Conservation (phyloP, 2,888 invertebrate genomes). For the Apamea sordens region DNA sequence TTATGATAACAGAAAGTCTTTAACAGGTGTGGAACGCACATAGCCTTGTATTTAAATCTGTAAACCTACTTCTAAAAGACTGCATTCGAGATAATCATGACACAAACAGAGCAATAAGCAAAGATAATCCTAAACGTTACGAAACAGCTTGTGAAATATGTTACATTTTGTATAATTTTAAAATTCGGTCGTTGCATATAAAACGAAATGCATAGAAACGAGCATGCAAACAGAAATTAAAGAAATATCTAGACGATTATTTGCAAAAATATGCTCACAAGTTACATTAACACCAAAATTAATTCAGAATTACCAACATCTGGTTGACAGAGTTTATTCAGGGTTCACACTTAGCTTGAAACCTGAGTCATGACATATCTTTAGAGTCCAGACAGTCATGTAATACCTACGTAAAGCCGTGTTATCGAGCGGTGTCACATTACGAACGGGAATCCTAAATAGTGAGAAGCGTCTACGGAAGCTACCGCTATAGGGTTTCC, state of each 20-base stretch:
- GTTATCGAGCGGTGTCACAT: constrained; percentile 64
- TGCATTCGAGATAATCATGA: constrained; percentile 24
- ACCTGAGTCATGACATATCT: constrained; percentile 60
- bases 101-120: constrained; percentile 40
- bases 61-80: constrained; percentile 46
- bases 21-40: constrained; percentile 32
- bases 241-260: constrained; percentile 20
- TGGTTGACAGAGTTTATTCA: constrained; percentile 54
- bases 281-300: constrained; percentile 35
- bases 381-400: constrained; percentile 52
- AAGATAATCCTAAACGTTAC: constrained; percentile 39
- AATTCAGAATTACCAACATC: constrained; percentile 52
- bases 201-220: constrained; percentile 61
- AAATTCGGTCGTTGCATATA: constrained; percentile 52
- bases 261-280: constrained; percentile 24
- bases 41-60: constrained; percentile 55
- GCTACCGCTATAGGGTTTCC: constrained; percentile 76
- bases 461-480: constrained; percentile 66
- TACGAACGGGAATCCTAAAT: constrained; percentile 71
- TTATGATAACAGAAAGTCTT: constrained; percentile 47
- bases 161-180: constrained; percentile 47
- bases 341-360: constrained; percentile 42
- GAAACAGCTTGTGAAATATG: constrained; percentile 18
- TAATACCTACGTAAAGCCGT: constrained; percentile 49
- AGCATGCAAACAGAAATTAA: constrained; percentile 25